Evolutionary conservation across 1,140 invertebrate genomes (phyloP), one percentile per base, ranked within the genome.

Genomic region (Argopecten irradians): DNA sequence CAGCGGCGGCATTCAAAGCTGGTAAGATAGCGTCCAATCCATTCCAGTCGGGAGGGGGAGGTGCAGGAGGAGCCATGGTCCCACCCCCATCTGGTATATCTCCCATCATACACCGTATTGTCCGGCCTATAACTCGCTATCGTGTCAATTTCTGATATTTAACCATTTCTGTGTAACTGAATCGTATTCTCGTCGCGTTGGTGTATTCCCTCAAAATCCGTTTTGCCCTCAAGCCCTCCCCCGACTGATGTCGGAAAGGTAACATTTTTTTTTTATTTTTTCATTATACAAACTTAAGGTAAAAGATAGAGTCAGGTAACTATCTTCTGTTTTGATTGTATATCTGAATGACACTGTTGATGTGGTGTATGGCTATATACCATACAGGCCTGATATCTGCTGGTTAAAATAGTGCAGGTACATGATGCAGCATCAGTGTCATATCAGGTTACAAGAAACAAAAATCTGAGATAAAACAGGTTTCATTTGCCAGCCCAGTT

Each of bases 11-110:
- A 22, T 99, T 98, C 93, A 99, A 99, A 96, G 98, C 98, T 41
- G 98, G 98, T 22, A 99, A 99, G 96, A 98, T 99, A 89, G 97
- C 98, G 16, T 97, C 98, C 85, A 98, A 98, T 96, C 97, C 98
- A 86, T 98, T 98, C 88, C 87, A 91, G 41, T 86, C 86, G 94
- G 97, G 97, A 0, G 95, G 84, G 13, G 83, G 85, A 41, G 90
- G 91, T 34, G 89, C 93, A 35, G 96, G 95, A 89, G 97, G 97
- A 93, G 94, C 93, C 36, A 95, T 94, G 92, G 93, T 97, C 86
- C 98, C 98, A 8, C 97, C 97, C 39, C 96, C 97, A 34, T 96
- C 96, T 34, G 92, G 90, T 86, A 92, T 93, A 32, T 39, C 34
- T 84, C 19, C 22, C 19, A 55, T 28, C 11, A 33, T 13, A 34